Evolutionary conservation across 2,797 vertebrate species (phyloP).

Genomic region (Mormyrops boulengeri): DNA sequence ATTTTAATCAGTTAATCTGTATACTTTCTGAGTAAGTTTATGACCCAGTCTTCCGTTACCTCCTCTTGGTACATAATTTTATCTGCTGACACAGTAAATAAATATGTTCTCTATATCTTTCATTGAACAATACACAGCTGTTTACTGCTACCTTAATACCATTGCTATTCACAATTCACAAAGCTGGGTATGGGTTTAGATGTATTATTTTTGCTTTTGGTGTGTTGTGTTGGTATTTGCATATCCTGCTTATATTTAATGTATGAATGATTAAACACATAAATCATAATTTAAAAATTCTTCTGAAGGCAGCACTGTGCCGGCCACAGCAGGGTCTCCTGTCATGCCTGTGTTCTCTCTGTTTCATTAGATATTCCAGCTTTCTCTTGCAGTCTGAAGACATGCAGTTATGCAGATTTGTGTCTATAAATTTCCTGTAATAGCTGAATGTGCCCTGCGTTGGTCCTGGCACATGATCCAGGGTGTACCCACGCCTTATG

Average conservation of each 20-base stretch:
- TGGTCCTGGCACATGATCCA: neutral
- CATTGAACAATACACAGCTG: neutral
- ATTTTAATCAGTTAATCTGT: neutral
- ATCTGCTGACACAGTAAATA: neutral
- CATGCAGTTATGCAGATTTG: neutral
- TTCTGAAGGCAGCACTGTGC: neutral
- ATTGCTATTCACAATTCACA: neutral
- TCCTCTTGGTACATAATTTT: conserved; percentile 12
- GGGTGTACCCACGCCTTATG: neutral
- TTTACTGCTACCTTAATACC: neutral
- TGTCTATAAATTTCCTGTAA: neutral
- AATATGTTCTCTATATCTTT: neutral
- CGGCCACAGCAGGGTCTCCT: neutral
- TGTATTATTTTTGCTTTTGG: neutral
- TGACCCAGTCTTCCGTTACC: neutral
- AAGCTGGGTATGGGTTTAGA: neutral
- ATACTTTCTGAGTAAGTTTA: neutral
- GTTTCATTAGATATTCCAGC: neutral
- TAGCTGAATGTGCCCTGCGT: neutral
- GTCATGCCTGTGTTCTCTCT: neutral
- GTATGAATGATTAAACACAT: neutral
- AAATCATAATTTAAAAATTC: neutral
- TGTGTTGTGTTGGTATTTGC: neutral
- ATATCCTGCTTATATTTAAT: neutral
- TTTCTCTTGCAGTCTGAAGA: neutral